Base-by-base conservation (phyloP, 2,797 vertebrate genomes). In the Ambastaia sidthimunki region DNA sequence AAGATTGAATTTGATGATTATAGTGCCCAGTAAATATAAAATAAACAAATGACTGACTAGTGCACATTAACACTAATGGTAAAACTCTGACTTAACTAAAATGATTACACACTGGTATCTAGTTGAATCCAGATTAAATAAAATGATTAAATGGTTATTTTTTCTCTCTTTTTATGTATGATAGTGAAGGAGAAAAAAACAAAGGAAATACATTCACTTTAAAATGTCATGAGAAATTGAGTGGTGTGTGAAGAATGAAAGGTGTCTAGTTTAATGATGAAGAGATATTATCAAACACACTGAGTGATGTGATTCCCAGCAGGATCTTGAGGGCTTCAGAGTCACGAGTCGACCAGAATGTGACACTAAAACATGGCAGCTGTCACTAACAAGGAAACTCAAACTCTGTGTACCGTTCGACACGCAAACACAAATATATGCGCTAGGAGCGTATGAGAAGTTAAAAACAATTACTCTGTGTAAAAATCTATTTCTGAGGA, bases 341-440 rank as follows among this genome's bases (percentile, higher is more conserved):
- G 86, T 54, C 84, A 87, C 79, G 59, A 89, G 87, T 89, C 80
- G 87, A 50, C 11, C 84, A 91, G 88, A 90, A 55, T 86, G 85
- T 92, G 92, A 91, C 89, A 81, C 78, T 82, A 79, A 86, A 93
- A 92, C 91, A 93, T 92, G 90, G 90, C 91, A 93, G 91, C 91
- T 93, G 93, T 93, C 92, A 93, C 90, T 92, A 93, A 93, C 90
- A 89, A 90, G 89, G 86, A 90, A 86, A 91, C 89, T 91, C 90
- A 90, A 83, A 89, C 88, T 91, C 84, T 87, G 50, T 87, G 87
- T 88, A 88, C 89, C 16, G 85, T 89, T 92, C 91, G 86, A 90
- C 92, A 88, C 93, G 92, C 16, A 63, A 62, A 63, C 54, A 69
- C 23, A 74, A 79, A 66, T 19, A 71, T 55, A 69, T 13, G 62